Conservation (phyloP, 2,888 invertebrate genomes). For the Tiliacea citrago region DNA sequence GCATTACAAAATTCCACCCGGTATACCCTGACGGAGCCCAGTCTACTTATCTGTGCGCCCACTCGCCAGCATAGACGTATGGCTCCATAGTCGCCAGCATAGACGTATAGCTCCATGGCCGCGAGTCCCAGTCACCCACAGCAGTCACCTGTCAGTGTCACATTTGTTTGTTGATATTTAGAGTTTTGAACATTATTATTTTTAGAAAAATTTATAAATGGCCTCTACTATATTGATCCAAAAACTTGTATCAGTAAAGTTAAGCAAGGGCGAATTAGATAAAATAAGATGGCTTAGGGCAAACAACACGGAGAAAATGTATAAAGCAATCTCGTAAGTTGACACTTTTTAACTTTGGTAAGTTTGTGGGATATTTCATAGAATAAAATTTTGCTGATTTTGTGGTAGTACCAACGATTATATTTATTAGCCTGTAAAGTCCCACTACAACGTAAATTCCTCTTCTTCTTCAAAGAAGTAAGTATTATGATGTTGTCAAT, state of each 20-base stretch:
- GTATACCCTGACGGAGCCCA: too few relatives aligned
- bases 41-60: too few relatives aligned
- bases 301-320: slow-evolving; percentile 58
- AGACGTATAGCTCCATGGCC: too few relatives aligned
- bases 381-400: not conserved
- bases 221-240: slow-evolving; percentile 65
- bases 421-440: not conserved
- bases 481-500: not conserved
- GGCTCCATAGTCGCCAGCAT: too few relatives aligned
- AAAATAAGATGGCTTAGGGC: slow-evolving; percentile 65
- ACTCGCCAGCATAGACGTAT: too few relatives aligned
- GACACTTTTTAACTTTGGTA: not conserved
- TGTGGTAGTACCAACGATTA: too few relatives aligned
- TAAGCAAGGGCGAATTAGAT: slow-evolving; percentile 67
- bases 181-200: not conserved
- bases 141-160: not conserved
- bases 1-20: too few relatives aligned
- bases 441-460: not conserved
- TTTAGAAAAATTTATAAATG: slow-evolving; percentile 26
- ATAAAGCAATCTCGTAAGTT: slow-evolving; percentile 49
- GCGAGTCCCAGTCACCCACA: too few relatives aligned
- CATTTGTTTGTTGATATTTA: not conserved
- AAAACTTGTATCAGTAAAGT: slow-evolving; percentile 67
- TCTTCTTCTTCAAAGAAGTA: not conserved
- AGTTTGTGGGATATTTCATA: not conserved